Evolutionary conservation across 1,140 invertebrate species (phyloP).

Genomic region (Drosophila orena): DNA sequence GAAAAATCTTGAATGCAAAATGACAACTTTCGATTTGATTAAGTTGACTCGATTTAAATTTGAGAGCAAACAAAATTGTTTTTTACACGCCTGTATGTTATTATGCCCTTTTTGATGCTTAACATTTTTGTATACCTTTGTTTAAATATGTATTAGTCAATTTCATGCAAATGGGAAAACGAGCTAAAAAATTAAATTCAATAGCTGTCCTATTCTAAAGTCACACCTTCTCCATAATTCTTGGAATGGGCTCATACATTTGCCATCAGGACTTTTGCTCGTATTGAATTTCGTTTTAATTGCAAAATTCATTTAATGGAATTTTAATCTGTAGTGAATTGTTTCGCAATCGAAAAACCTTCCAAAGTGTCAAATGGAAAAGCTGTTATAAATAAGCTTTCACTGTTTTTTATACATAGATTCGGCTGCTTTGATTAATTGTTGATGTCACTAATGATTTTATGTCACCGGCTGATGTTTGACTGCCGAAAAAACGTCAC

Average conservation of each 20-base stretch:
- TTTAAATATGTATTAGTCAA: too few relatives aligned
- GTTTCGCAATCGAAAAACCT: not conserved
- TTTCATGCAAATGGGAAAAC: not conserved
- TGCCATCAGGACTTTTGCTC: not conserved
- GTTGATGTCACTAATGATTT: conserved; percentile 6
- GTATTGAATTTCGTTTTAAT: not conserved
- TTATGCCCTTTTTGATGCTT: too few relatives aligned
- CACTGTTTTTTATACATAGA: not conserved
- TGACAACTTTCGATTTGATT: conserved; percentile 7
- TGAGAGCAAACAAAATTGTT: not conserved
- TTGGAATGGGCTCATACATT: too few relatives aligned
- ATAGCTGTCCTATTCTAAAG: not conserved
- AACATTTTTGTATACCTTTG: too few relatives aligned
- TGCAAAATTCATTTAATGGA: not conserved
- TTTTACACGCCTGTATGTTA: not conserved
- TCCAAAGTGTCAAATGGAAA: not conserved
- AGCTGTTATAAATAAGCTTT: not conserved
- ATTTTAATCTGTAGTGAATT: not conserved
- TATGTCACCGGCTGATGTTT: not conserved
- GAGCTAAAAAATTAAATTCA: not conserved
- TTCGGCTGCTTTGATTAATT: conserved; percentile 2
- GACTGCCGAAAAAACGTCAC: not conserved
- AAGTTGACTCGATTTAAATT: conserved; percentile 10
- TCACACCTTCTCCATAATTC: not conserved
- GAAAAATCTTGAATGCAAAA: conserved; percentile 20